Base-by-base conservation (phyloP, 2,797 vertebrate species). In the Molossus alvarezi region DNA sequence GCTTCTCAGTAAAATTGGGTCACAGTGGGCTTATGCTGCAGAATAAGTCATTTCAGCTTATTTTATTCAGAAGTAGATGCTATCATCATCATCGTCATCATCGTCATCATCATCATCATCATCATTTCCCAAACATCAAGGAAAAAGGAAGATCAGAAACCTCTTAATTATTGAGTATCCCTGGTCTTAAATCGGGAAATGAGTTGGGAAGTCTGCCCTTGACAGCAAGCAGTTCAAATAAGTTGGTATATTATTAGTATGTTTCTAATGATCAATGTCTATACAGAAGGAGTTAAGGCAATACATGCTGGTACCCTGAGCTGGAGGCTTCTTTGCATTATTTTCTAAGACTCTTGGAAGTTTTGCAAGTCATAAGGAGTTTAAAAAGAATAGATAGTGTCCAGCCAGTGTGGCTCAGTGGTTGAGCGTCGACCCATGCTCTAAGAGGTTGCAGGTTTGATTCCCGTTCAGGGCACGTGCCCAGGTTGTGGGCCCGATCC, bases 191-290 rank as follows among this genome's bases (percentile, higher is more conserved):
- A 45, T 20, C 67, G 45, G 25, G 9, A 45, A 90, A 90, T 62
- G 57, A 57, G 25, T 82, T 76, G 55, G 72, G 33, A 81, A 97
- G 92, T 64, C 17, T 79, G 81, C 18, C 79, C 64, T 90, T 76
- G 65, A 75, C 18, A 93, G 25, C 13, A 33, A 90, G 20, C 25
- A 55, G 7, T 65, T 95, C 27, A 65, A 62, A 55, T 73, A 88
- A 84, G 33, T 77, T 81, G 80, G 55, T 81, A 45, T 45, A 81
- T 75, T 72, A 90, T 71, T 76, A 90, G 85, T 69, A 33, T 8
- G 13, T 72, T 94, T 67, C 75, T 94, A 93, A 94, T 86, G 83
- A 89, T 37, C 69, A 84, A 90, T 94, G 93, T 89, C 77, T 37
- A 72, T 84, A 72, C 71, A 88, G 71, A 95, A 76, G 48, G 45